phyloP scores from a whole-genome alignment of 2,113 vertebrate species.

The Aphelocoma coerulescens region DNA sequence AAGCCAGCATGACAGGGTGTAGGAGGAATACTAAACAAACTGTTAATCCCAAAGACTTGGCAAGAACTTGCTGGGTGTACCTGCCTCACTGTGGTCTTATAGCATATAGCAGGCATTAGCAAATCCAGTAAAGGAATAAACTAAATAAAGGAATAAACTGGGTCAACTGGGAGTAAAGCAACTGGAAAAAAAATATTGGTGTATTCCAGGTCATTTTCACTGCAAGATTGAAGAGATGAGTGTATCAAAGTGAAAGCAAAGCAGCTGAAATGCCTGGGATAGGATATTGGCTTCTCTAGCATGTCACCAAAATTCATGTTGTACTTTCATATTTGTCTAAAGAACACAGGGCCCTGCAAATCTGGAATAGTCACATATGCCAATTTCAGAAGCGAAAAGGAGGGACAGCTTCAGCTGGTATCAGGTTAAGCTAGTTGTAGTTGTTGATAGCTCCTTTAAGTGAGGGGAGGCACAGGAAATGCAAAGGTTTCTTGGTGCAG shows the following conservation, averaged over 20 bases:
- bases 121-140: background rate
- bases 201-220: background rate
- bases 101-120: background rate
- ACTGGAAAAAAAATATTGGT: accelerated
- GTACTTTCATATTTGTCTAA: background rate
- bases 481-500: background rate
- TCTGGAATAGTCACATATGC: background rate
- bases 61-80: background rate
- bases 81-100: slow-evolving; percentile 26
- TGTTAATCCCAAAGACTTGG: slow-evolving; percentile 33
- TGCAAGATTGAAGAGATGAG: background rate
- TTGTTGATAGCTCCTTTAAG: background rate
- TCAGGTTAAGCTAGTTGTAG: background rate
- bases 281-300: background rate
- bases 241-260: background rate
- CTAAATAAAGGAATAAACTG: slow-evolving; percentile 1
- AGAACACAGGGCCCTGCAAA: background rate
- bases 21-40: slow-evolving; percentile 55
- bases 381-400: background rate
- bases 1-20: background rate
- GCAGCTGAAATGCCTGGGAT: background rate
- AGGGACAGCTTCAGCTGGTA: background rate
- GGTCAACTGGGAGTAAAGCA: background rate
- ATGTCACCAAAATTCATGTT: background rate
- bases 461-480: background rate